phyloP scores from a whole-genome alignment of 2,797 vertebrate species.

The Gila robusta region DNA sequence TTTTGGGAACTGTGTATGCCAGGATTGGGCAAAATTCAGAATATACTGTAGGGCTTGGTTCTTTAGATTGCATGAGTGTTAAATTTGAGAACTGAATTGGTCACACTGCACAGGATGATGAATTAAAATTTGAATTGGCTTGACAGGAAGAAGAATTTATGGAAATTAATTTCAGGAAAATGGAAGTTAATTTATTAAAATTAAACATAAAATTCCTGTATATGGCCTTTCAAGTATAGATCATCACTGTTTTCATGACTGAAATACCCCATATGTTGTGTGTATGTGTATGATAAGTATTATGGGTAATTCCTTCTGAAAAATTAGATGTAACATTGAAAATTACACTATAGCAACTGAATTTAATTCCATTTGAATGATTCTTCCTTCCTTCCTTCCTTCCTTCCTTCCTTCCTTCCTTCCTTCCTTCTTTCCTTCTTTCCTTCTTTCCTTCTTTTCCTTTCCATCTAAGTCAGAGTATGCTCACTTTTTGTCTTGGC shows the following conservation, averaged over 20 bases:
- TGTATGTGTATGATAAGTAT: background rate
- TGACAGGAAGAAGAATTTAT: background rate
- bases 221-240: background rate
- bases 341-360: background rate
- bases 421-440: no score
- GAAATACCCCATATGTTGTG: background rate
- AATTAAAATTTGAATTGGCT: background rate
- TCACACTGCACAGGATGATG: background rate
- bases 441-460: no score
- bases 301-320: background rate
- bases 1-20: background rate
- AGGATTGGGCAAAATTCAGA: background rate
- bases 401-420: background rate
- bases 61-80: background rate
- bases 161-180: background rate
- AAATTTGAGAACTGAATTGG: background rate
- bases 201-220: background rate
- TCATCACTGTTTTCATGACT: background rate
- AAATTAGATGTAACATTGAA: background rate
- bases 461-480: background rate
- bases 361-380: background rate
- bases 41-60: background rate
- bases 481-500: background rate
- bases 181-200: slow-evolving; percentile 8
- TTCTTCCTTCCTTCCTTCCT: background rate